These are phyloP conservation scores for Clusia tigrina DNA, from an alignment of 2,888 invertebrate genomes.

Conservation along the genomic window DNA sequence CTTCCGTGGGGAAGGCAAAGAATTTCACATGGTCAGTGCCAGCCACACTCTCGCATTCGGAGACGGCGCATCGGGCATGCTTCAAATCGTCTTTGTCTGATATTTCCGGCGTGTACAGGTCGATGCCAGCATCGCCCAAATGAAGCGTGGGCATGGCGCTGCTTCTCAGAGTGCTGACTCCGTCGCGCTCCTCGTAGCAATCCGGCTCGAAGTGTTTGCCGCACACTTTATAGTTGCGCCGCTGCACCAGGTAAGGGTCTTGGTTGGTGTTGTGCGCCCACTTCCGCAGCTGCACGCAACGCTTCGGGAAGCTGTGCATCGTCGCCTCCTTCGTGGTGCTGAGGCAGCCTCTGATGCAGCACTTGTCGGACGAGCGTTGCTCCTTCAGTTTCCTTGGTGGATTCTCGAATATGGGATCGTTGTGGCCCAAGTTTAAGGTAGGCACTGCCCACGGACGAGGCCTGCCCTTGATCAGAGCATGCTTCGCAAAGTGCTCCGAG, in stretches of 20 bases:
- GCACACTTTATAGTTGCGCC: constrained; percentile 29
- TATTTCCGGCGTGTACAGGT: constrained; percentile 23
- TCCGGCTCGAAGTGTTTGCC: constrained; percentile 24
- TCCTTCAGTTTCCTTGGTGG: neutral
- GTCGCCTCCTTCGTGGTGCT: constrained; percentile 20
- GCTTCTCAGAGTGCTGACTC: constrained; percentile 18
- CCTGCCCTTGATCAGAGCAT: constrained; percentile 32
- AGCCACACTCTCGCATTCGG: neutral
- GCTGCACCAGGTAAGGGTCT: constrained; percentile 24
- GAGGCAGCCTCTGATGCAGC: neutral
- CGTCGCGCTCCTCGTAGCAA: constrained; percentile 19
- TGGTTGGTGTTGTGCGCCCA: constrained; percentile 33
- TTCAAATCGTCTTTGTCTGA: constrained; percentile 3
- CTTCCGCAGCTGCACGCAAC: constrained; percentile 27
- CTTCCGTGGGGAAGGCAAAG: neutral
- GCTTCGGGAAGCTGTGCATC: constrained; percentile 29
- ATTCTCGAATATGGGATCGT: constrained; percentile 8
- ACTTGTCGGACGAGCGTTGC: neutral
- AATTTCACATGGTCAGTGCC: neutral
- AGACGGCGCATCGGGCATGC: neutral
- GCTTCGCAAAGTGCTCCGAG: constrained; percentile 49
- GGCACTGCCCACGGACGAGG: constrained; percentile 43
- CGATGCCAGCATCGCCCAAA: constrained; percentile 16
- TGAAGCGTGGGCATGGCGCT: constrained; percentile 31
- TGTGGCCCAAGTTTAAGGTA: constrained; percentile 48